Evolutionary conservation across 2,113 vertebrate genomes (phyloP), one percentile per base, ranked within the genome.

Genomic region (rabbit (Oryctolagus cuniculus)): DNA sequence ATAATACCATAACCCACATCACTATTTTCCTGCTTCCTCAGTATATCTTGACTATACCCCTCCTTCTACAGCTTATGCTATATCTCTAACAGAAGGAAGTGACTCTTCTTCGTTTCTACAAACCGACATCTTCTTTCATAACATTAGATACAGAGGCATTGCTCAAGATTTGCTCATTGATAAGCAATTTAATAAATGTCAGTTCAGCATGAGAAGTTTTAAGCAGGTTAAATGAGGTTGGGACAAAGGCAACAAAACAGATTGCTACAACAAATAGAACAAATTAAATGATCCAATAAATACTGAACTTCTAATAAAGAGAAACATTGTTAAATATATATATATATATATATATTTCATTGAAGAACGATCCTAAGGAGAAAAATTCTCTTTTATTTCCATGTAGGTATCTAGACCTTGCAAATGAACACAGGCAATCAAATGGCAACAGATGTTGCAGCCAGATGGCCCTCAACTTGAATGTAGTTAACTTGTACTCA

Each of bases 401-500:
- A 69, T 10, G 16, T 80, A 51, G 11, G 58, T 77, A 87, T 77
- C 53, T 44, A 94, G 80, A 53, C 7, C 72, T 64, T 10, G 27
- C 10, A 84, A 55, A 69, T 69, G 63, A 75, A 64, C 29, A 3
- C 1, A 66, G 72, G 49, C 49, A 82, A 38, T 73, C 87, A 87
- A 24, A 2, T 1, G 27, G 80, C 77, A 92, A 31, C 94, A 97
- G 95, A 89, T 95, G 87, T 64, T 88, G 10, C 5, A 80, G 36
- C 83, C 96, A 97, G 95, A 86, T 91, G 95, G 96, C 55, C 31
- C 3, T 85, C 44, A 74, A 84, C 73, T 90, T 90, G 44, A 69
- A 93, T 77, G 22, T 44, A 88, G 55, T 90, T 96, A 92, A 90
- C 80, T 85, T 91, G 25, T 67, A 86, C 67, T 90, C 72, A 55